Percentiles rank a stretch among this genome's conserved stretches.
These are phyloP conservation scores for Mycteria americana DNA, from an alignment of 2,797 vertebrate species.

Conservation along the genomic window DNA sequence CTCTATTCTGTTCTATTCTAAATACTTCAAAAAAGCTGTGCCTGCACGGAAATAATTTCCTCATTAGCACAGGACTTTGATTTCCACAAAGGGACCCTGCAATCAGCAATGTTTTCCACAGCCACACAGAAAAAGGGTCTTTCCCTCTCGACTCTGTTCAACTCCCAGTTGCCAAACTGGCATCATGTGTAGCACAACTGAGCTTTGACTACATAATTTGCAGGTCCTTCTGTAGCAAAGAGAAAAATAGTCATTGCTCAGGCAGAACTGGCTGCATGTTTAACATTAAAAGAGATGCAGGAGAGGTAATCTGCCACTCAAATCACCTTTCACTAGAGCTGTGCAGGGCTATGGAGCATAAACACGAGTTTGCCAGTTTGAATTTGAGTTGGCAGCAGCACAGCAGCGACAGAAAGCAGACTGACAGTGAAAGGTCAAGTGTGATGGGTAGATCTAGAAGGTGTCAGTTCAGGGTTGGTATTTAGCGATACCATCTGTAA, in stretches of 20 bases:
- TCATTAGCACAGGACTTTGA: not conserved
- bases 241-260: not conserved
- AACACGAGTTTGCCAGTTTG: not conserved
- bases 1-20: not conserved
- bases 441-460: not conserved
- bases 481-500: not conserved
- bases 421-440: not conserved
- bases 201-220: not conserved
- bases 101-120: not conserved
- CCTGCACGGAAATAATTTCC: not conserved
- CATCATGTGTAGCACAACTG: not conserved
- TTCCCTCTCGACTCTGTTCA: not conserved
- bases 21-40: not conserved
- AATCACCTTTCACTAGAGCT: not conserved
- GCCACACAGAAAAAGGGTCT: not conserved
- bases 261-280: not conserved
- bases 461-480: not conserved
- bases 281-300: not conserved
- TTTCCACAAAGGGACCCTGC: not conserved
- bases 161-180: not conserved
- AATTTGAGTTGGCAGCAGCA: not conserved
- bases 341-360: not conserved
- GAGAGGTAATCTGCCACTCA: not conserved
- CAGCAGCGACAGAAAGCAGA: not conserved
- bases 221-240: rapidly evolving